These are phyloP conservation scores for Aromia moschata DNA, from an alignment of 2,888 invertebrate species.

Conservation along the genomic window DNA sequence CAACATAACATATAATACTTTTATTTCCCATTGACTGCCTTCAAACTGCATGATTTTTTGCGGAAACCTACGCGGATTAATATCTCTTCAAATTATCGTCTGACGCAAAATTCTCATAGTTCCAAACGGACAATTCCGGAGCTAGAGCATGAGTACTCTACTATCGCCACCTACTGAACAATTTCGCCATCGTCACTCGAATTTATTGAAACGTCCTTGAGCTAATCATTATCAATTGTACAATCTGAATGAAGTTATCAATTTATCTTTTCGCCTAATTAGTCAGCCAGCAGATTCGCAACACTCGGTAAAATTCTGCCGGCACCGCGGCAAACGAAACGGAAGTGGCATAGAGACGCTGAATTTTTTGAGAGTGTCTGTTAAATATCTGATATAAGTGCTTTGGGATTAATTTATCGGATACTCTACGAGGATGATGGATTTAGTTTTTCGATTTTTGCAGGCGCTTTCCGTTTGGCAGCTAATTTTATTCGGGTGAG, in stretches of 20 bases:
- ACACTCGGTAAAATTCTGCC: neutral
- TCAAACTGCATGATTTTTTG: no score
- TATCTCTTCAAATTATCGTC: no score
- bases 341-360: neutral
- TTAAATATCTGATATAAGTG: no score
- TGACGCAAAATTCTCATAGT: neutral
- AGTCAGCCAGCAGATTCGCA: slow-evolving; percentile 1
- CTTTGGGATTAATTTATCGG: no score
- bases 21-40: no score
- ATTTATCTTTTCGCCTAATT: slow-evolving; percentile 7
- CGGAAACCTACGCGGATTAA: no score
- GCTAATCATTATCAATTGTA: slow-evolving; percentile 11
- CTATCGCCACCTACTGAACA: slow-evolving; percentile 8
- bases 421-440: slow-evolving; percentile 6
- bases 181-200: neutral
- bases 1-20: no score
- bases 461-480: neutral
- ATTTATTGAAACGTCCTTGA: slow-evolving; percentile 19
- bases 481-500: neutral
- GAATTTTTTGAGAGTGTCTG: neutral
- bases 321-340: neutral
- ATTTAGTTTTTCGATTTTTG: neutral
- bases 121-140: neutral
- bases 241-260: slow-evolving; percentile 5
- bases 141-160: neutral